Conservation (phyloP, 2,797 vertebrate genomes). For the Octomys mimax region DNA sequence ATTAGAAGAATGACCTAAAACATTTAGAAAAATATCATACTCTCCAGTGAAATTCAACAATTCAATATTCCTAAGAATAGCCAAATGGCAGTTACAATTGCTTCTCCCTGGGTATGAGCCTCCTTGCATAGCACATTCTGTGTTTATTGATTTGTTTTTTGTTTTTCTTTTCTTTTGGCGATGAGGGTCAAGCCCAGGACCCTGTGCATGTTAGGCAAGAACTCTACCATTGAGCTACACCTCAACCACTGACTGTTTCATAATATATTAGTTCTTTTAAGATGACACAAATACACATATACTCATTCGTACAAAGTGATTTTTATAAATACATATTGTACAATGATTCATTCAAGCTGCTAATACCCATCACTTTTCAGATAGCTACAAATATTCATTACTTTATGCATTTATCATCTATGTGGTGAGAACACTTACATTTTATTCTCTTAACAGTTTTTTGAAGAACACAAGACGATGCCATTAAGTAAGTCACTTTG, state of each 20-base stretch:
- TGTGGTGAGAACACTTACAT: neutral
- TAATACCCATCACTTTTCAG: neutral
- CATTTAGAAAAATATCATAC: neutral
- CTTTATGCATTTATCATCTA: neutral
- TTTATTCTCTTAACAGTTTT: neutral
- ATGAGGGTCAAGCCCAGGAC: neutral
- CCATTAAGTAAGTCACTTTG: neutral
- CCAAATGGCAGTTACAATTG: neutral
- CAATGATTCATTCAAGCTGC: neutral
- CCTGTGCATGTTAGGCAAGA: neutral
- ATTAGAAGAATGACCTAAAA: neutral
- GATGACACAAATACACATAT: neutral
- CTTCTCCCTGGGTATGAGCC: neutral
- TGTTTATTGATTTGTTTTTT: neutral
- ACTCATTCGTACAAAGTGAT: neutral
- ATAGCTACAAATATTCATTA: neutral
- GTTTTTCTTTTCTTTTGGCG: no score
- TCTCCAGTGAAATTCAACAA: neutral
- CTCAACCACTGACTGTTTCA: no score
- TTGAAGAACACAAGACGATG: neutral
- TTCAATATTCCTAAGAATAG: neutral
- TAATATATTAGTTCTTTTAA: neutral
- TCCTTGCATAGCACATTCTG: neutral
- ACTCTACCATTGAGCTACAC: neutral
- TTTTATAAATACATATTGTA: no score